Evolutionary conservation across 2,113 vertebrate species (phyloP), one percentile per base, ranked within the genome.

Genomic region (Oryzias javanicus): DNA sequence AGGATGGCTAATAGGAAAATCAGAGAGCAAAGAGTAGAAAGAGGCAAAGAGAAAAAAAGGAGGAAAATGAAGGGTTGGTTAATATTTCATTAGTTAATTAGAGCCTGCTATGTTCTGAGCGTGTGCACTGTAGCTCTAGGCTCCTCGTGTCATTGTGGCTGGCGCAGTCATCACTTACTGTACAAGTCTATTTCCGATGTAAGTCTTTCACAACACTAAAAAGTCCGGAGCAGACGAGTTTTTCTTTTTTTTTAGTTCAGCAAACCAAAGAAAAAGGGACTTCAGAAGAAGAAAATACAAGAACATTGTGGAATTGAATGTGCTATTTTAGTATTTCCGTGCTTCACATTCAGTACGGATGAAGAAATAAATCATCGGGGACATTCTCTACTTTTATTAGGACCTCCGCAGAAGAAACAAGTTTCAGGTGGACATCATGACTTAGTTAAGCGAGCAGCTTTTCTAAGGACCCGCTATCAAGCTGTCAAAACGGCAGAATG

Each of bases 21-120:
- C 1, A 13, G 71, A 64, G 55, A 58, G 55, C 67, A 81, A 82
- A 80, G 77, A 74, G 66, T 42, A 60, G 72, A 64, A 62, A 54
- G 55, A 67, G 63, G 73, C 71, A 81, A 78, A 80, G 70, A 79
- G 74, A 84, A 78, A 22, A n/a, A 27, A 65, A 55, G 83, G 81
- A 67, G 66, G 75, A 85, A 84, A 86, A 80, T 76, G 80, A 86
- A 76, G 76, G 85, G 84, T 76, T 88, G 78, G 70, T 90, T 89
- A 90, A 90, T 91, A 89, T 90, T 91, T 89, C 81, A 89, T 88
- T 83, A 87, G 84, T 88, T 90, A 89, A 90, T 90, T 90, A 89
- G 85, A 82, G 81, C 70, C 72, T 76, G 80, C 78, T 78, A 63
- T 46, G 80, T 84, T 89, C 68, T 64, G 81, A 80, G 83, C 27